phyloP scores from a whole-genome alignment of 2,113 vertebrate species.

The Lampris megalopsis region DNA sequence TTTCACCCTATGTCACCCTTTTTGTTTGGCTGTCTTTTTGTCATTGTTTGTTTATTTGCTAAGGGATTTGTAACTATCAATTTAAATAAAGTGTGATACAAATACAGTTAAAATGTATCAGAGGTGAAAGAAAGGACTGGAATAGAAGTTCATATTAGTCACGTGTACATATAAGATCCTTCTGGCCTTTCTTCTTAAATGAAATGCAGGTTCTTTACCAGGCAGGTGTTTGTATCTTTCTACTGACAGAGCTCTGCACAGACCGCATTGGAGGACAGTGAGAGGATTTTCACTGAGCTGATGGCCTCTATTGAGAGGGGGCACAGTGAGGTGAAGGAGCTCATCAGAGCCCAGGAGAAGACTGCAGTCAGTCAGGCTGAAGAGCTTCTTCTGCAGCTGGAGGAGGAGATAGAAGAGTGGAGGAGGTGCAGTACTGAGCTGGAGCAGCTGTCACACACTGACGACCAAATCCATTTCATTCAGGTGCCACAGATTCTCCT shows the following conservation, averaged over 20 bases:
- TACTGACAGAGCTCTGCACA: slow-evolving; percentile 6
- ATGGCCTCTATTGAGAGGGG: slow-evolving; percentile 16
- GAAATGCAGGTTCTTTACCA: no score
- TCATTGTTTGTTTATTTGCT: no score
- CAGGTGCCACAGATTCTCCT: no score
- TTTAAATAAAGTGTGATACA: no score
- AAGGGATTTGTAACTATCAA: no score
- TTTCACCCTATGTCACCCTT: no score
- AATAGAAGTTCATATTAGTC: no score
- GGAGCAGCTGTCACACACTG: background rate
- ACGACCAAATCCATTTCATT: slow-evolving; percentile 29
- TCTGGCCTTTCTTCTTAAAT: background rate
- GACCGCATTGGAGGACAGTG: background rate
- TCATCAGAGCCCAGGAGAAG: slow-evolving; percentile 34
- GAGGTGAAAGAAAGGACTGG: no score
- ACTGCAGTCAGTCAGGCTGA: background rate
- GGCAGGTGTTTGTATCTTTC: background rate
- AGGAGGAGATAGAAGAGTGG: slow-evolving; percentile 19
- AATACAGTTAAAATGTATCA: no score
- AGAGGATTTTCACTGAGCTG: slow-evolving; percentile 6
- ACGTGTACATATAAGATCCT: background rate
- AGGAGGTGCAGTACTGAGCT: background rate
- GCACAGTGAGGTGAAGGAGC: slow-evolving; percentile 7
- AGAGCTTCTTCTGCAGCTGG: slow-evolving; percentile 2
- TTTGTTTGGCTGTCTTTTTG: no score